Percentiles rank a stretch among this genome's conserved stretches.
Evolutionary conservation across 1,140 invertebrate species (phyloP).

Genomic region (Lethocerus indicus): DNA sequence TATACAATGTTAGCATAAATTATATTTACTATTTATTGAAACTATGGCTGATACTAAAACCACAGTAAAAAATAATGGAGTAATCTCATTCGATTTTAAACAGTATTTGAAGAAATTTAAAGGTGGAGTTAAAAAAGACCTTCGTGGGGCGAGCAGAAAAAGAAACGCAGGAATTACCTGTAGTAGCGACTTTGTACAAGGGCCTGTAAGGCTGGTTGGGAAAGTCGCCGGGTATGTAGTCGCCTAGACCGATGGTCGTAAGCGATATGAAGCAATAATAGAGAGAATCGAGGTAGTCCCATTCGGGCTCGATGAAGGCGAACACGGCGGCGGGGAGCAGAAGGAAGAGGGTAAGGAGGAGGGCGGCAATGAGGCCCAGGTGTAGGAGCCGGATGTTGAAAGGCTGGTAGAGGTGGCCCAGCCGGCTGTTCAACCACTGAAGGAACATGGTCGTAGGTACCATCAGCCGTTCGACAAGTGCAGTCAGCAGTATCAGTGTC

Average conservation of each 20-base stretch:
- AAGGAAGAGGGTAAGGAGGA: slow-evolving; percentile 41
- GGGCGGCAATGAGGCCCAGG: slow-evolving; percentile 37
- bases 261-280: slow-evolving; percentile 83
- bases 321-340: slow-evolving; percentile 60
- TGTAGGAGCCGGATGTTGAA: slow-evolving; percentile 64
- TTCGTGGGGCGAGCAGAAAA: no score
- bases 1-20: slow-evolving; percentile 24
- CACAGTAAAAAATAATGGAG: neutral
- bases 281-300: slow-evolving; percentile 68
- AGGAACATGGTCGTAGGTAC: slow-evolving; percentile 43
- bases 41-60: neutral
- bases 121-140: neutral
- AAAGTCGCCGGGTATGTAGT: slow-evolving; percentile 70
- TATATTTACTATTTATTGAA: neutral
- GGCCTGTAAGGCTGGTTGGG: slow-evolving; percentile 50
- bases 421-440: slow-evolving; percentile 37
- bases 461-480: slow-evolving; percentile 62
- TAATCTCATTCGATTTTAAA: neutral
- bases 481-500: slow-evolving; percentile 58
- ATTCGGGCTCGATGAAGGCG: slow-evolving; percentile 54
- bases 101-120: neutral
- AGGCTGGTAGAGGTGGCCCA: slow-evolving; percentile 45
- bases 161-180: no score
- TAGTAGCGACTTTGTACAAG: slow-evolving; percentile 63
- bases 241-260: slow-evolving; percentile 72